phyloP scores from a whole-genome alignment of 1,140 invertebrate species.

The Panulirus ornatus region DNA sequence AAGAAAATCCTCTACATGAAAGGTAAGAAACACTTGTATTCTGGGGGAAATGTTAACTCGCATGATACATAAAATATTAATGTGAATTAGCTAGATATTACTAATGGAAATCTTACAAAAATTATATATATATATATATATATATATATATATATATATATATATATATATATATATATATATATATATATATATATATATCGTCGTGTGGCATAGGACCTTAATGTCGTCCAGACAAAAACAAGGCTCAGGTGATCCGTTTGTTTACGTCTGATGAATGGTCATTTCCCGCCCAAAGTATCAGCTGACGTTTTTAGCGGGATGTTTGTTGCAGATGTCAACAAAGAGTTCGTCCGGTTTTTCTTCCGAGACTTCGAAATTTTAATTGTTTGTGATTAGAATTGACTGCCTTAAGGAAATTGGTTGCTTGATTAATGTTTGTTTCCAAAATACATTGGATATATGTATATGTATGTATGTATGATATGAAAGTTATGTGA shows the following conservation, averaged over 20 bases:
- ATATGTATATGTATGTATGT: neutral
- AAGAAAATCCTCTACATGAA: too few species aligned
- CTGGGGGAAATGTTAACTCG: too few species aligned
- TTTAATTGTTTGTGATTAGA: too few species aligned
- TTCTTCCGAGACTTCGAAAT: neutral
- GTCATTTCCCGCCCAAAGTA: neutral
- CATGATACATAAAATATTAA: too few species aligned
- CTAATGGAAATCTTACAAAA: too few species aligned
- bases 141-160: conserved; percentile 14
- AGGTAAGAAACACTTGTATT: too few species aligned
- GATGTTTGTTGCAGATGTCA: neutral
- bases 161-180: conserved; percentile 14
- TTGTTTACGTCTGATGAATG: neutral
- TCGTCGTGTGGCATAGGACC: neutral
- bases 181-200: conserved; percentile 4
- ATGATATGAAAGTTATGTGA: neutral
- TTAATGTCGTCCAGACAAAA: neutral
- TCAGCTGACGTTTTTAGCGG: neutral
- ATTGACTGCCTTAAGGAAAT: too few species aligned
- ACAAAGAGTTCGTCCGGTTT: neutral
- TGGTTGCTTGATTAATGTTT: too few species aligned
- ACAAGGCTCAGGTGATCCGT: neutral
- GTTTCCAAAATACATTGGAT: neutral
- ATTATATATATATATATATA: conserved; percentile 4
- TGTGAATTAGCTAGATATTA: too few species aligned